Conservation (phyloP, 2,888 invertebrate genomes). For the Campaea margaritaria region DNA sequence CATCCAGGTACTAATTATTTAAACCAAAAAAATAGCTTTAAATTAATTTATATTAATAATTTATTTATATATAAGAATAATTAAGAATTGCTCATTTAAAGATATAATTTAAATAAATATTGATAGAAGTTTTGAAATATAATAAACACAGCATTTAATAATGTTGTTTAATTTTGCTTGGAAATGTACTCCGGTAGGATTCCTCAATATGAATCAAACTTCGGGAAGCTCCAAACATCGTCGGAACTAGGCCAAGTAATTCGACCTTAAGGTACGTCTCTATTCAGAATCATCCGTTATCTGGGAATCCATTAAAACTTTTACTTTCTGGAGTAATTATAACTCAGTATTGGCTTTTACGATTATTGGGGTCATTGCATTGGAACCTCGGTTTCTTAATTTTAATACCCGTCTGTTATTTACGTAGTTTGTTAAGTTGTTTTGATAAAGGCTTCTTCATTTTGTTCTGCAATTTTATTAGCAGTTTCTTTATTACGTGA, state of each 20-base stretch:
- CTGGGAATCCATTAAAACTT: slow-evolving; percentile 74
- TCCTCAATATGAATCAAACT: slow-evolving; percentile 14
- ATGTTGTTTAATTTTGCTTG: not conserved
- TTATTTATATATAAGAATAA: no score
- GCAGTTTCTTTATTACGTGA: no score
- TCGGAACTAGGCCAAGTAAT: slow-evolving; percentile 21
- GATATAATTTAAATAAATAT: no score
- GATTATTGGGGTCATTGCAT: slow-evolving; percentile 39
- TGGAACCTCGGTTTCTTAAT: slow-evolving; percentile 53
- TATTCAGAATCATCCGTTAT: slow-evolving; percentile 50
- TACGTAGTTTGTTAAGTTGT: not conserved
- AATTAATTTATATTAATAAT: no score
- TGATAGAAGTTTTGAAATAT: no score
- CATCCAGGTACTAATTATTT: no score
- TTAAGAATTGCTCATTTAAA: no score
- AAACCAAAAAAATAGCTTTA: no score
- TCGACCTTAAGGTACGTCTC: slow-evolving; percentile 21
- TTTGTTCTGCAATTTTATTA: no score
- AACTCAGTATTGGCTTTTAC: slow-evolving; percentile 68
- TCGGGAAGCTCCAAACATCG: slow-evolving; percentile 14
- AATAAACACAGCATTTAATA: no score
- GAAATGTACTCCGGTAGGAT: slow-evolving; percentile 2
- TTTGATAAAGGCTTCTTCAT: not conserved
- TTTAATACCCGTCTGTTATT: slow-evolving; percentile 28
- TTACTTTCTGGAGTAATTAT: slow-evolving; percentile 64